Conservation (phyloP, 1,140 invertebrate genomes). For the Thalassaphorura encarpata region DNA sequence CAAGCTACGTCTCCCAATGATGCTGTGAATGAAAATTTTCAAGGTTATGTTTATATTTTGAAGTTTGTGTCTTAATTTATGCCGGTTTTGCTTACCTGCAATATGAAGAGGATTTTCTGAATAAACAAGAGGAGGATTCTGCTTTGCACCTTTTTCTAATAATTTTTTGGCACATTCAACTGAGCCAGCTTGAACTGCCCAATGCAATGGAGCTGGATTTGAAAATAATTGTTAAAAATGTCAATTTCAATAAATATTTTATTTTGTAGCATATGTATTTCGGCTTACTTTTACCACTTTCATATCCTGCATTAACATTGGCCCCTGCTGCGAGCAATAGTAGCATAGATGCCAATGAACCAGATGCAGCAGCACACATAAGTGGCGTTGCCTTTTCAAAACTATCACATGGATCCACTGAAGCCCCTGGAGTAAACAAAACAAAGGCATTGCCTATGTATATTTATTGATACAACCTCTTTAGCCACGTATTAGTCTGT, state of each 20-base stretch:
- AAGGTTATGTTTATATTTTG: background rate
- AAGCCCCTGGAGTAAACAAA: constrained; percentile 40
- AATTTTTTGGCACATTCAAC: constrained; percentile 26
- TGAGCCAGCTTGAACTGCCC: constrained; percentile 22
- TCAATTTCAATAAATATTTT: too few species aligned
- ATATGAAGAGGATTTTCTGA: constrained; percentile 71
- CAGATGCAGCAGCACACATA: constrained; percentile 21
- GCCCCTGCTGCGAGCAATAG: constrained; percentile 23
- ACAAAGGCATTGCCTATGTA: background rate
- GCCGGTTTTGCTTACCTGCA: constrained; percentile 38
- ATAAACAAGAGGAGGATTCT: constrained; percentile 28
- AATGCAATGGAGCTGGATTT: constrained; percentile 15
- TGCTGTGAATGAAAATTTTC: constrained; percentile 2
- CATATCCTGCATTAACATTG: constrained; percentile 27
- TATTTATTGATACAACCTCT: too few species aligned
- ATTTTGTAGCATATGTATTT: too few species aligned
- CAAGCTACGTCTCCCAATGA: constrained; percentile 50
- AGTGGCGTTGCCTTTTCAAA: constrained; percentile 56
- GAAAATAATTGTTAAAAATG: background rate
- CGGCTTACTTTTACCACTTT: constrained; percentile 20
- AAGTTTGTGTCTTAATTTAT: background rate
- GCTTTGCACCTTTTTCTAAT: constrained; percentile 26
- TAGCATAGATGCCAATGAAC: constrained; percentile 6
- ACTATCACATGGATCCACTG: constrained; percentile 56
- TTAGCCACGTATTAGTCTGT: too few species aligned